These are phyloP conservation scores for Acrocephalus scirpaceus DNA, from an alignment of 2,797 vertebrate species.

Conservation along the genomic window DNA sequence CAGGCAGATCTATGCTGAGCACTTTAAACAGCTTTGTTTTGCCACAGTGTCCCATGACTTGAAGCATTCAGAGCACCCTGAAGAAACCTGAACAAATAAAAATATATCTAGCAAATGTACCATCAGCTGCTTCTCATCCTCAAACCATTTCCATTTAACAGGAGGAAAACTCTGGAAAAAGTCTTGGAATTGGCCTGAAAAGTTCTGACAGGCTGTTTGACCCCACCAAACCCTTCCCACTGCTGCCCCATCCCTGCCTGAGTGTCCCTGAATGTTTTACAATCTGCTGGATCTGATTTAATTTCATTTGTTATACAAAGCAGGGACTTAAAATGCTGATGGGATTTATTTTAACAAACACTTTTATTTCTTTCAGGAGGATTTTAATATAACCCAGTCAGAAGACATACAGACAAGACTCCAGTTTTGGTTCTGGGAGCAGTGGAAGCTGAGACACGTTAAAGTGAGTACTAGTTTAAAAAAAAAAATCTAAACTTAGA, in stretches of 20 bases:
- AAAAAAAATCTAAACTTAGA: not conserved
- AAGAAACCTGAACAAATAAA: not conserved
- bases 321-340: not conserved
- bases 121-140: not conserved
- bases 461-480: not conserved
- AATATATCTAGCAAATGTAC: not conserved
- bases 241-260: not conserved
- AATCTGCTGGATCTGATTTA: not conserved
- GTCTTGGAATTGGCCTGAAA: not conserved
- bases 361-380: not conserved
- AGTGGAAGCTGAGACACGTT: not conserved
- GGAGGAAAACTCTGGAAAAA: not conserved
- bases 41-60: not conserved
- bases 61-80: not conserved
- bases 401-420: not conserved
- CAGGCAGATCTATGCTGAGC: not conserved
- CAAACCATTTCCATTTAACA: not conserved
- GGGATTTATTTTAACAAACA: not conserved
- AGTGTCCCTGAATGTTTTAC: not conserved
- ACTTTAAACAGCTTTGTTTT: not conserved
- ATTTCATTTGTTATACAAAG: not conserved
- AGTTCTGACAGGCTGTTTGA: not conserved
- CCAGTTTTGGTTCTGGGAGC: not conserved
- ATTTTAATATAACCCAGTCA: not conserved
- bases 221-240: not conserved